Evolutionary conservation across 1,140 invertebrate genomes (phyloP), one percentile per base, ranked within the genome.

Genomic region (Spodoptera litura): DNA sequence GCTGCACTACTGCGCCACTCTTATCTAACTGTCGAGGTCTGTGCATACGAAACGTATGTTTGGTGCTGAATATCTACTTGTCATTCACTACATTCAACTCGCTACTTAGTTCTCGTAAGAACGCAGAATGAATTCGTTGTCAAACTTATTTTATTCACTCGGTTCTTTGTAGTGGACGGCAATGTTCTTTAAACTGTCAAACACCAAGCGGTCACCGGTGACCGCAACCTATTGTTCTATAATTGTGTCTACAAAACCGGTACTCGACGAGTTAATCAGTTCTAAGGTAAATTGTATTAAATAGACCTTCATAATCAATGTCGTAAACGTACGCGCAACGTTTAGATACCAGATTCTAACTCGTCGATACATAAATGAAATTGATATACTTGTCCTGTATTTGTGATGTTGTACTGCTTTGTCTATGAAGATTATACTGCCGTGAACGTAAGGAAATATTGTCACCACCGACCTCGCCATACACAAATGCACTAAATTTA

Each of bases 401-500:
- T 44, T 66, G 62, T 66, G 38, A 66, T 66, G 59, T 38, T 62
- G 62, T 66, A 49, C n/a, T 66, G 62, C 62, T 66, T 61, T 61
- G 58, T 61, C 38, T 66, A 15, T 20, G 62, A 49, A 66, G 62
- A 66, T 44, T 20, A 9, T 49, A 20, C n/a, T 49, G 62, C 62
- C 38, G 38, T 49, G 58, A 66, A 66, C 38, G 35, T 62, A 49
- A n/a, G 35, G 12, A 13, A 27, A 11, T 12, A 10, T n/a, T 52
- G 25, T 52, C 66, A 25, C 49, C 49, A 13, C 13, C 49, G 59
- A 75, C 27, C 59, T 75, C 49, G 25, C 59, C 44, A 35, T 49
- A 56, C 44, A 27, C 49, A 53, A 52, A 62, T 75, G 73, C 73
- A 75, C 59, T 70, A 66, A 66, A 66, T 66, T 66, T 75, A 75